Percentiles rank a stretch among this genome's conserved stretches.
phyloP scores from a whole-genome alignment of 2,888 invertebrate genomes.

The Oscheius sp. region DNA sequence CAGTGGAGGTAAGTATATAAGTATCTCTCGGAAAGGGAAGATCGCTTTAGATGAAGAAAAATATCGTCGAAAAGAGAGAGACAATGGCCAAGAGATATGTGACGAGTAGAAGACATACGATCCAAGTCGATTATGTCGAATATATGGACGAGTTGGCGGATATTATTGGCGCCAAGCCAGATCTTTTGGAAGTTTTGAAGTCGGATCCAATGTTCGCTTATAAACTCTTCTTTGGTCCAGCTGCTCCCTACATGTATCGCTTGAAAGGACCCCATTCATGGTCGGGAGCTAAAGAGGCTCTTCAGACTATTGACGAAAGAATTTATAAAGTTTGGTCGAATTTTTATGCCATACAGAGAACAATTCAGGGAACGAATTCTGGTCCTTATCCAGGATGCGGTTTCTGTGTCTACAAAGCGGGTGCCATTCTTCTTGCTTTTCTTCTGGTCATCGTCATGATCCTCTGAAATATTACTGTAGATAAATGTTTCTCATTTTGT shows the following conservation, averaged over 20 bases:
- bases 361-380: constrained; percentile 2
- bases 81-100: constrained; percentile 62
- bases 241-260: constrained; percentile 42
- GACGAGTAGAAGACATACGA: constrained; percentile 70
- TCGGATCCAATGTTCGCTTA: constrained; percentile 15
- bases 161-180: constrained; percentile 47
- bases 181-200: constrained; percentile 6
- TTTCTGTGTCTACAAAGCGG: neutral
- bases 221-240: constrained; percentile 40
- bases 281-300: constrained; percentile 70
- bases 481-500: neutral
- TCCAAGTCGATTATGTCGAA: constrained; percentile 70
- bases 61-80: constrained; percentile 66
- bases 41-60: constrained; percentile 67
- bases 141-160: constrained; percentile 73
- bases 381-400: neutral
- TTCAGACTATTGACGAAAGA: constrained; percentile 28
- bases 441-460: neutral
- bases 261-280: constrained; percentile 71
- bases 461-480: neutral
- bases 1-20: neutral
- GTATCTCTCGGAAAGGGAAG: neutral
- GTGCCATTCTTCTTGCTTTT: neutral
- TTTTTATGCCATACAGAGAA: neutral
- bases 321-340: neutral